Evolutionary conservation across 2,797 vertebrate genomes (phyloP), one percentile per base, ranked within the genome.

Genomic region (Poeciliopsis presidionis): DNA sequence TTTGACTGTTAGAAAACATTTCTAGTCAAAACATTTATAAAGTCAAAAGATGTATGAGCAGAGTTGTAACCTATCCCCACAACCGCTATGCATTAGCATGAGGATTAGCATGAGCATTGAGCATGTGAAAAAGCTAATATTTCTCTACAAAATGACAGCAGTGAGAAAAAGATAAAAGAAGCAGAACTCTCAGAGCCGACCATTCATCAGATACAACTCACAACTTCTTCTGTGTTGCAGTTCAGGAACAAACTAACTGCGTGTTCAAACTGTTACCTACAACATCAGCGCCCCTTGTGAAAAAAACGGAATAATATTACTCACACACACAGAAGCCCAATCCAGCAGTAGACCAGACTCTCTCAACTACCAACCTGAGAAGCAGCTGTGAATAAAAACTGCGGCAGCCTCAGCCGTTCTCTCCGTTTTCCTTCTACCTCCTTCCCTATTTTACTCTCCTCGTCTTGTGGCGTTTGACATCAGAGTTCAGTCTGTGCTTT

Each of bases 381-480:
- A 46, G 61, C 74, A 77, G 59, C 74, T 13, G n/a, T 47, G 72
- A 63, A 46, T 30, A 81, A 79, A 57, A 57, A 7, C 57, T 73
- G 70, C 28, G n/a, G 53, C 59, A 12, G 49, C 61, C 57, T 43
- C 71, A 30, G 11, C 55, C 20, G 33, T 65, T 73, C 36, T 72
- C 59, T 36, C 45, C 25, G 49, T 51, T 63, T 45, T 71, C 51
- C 18, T 30, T 30, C 12, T n/a, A 69, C 12, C 51, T 61, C 45
- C 69, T 72, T 74, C 11, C 22, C 33, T 82, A 55, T 76, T 65
- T 72, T 70, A n/a, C 63, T 71, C 61, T 72, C 49, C 18, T 74
- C 73, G 76, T 39, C 71, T 73, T 6, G 13, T 59, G 76, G 79
- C 69, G 45, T 71, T 65, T 83, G 78, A 84, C 82, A 80, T 82